These are phyloP conservation scores for Triplophysa yarkandensis DNA, from an alignment of 2,797 vertebrate species.

Conservation along the genomic window DNA sequence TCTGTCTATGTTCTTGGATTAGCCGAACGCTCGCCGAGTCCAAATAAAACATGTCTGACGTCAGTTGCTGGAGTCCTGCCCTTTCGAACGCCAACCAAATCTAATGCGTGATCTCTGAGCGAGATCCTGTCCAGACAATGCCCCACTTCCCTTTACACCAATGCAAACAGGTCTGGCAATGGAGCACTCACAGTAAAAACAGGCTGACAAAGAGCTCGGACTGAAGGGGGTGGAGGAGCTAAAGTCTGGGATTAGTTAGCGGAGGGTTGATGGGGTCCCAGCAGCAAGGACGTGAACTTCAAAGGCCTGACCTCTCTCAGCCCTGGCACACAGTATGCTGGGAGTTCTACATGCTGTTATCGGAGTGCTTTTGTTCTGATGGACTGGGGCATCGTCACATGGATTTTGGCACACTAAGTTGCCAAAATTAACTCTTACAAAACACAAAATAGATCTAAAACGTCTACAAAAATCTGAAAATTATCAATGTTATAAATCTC, in stretches of 20 bases:
- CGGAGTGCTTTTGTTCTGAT: slow-evolving; percentile 44
- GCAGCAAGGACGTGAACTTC: slow-evolving; percentile 45
- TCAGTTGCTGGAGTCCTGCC: slow-evolving; percentile 59
- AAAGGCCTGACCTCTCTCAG: slow-evolving; percentile 49
- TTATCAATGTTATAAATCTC: neutral
- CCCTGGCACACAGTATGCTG: slow-evolving; percentile 40
- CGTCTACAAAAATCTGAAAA: neutral
- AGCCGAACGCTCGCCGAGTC: slow-evolving; percentile 67
- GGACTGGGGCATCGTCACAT: slow-evolving; percentile 19
- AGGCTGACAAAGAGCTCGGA: slow-evolving; percentile 39
- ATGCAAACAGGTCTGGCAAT: slow-evolving; percentile 66
- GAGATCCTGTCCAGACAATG: slow-evolving; percentile 84
- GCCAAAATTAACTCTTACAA: neutral
- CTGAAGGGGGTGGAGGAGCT: slow-evolving; percentile 21
- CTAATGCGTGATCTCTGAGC: slow-evolving; percentile 71
- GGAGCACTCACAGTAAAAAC: slow-evolving; percentile 62
- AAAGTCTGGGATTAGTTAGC: slow-evolving; percentile 61
- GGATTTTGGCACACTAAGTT: neutral
- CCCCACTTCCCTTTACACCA: slow-evolving; percentile 63
- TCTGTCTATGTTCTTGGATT: slow-evolving; percentile 71
- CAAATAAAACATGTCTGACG: slow-evolving; percentile 78
- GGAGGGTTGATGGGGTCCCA: slow-evolving; percentile 50
- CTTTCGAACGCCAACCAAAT: slow-evolving; percentile 63
- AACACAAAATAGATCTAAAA: neutral
- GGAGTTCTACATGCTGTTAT: slow-evolving; percentile 50